Evolutionary conservation across 2,888 invertebrate genomes (phyloP).

Genomic region (Aphidoletes aphidimyza): DNA sequence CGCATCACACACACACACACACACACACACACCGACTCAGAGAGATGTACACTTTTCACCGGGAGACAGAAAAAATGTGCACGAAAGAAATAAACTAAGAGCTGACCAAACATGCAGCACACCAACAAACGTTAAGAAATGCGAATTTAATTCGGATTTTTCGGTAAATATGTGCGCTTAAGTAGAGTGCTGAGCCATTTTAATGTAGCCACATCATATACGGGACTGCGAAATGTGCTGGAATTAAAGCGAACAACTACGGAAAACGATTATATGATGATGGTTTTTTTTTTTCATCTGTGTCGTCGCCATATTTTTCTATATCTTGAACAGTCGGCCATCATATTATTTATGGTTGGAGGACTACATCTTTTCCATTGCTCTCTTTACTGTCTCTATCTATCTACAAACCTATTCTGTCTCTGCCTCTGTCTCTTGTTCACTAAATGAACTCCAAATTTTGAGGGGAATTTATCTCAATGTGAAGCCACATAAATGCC

Average conservation of each 20-base stretch:
- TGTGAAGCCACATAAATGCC: not conserved
- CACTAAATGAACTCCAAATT: too few species aligned
- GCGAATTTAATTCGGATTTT: slow-evolving; percentile 44
- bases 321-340: not conserved
- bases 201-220: not conserved
- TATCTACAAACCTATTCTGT: too few species aligned
- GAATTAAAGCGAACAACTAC: not conserved
- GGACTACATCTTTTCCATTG: too few species aligned
- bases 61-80: not conserved
- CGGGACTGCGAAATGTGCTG: too few species aligned
- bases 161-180: slow-evolving; percentile 39
- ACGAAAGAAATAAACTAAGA: not conserved
- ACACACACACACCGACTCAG: not conserved
- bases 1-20: not conserved
- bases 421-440: too few species aligned
- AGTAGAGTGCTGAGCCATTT: slow-evolving; percentile 35
- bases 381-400: not conserved
- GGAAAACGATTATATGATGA: slow-evolving; percentile 38
- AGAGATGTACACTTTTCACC: too few species aligned
- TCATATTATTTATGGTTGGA: slow-evolving; percentile 27
- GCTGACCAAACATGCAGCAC: too few species aligned
- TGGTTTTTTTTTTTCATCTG: slow-evolving; percentile 33
- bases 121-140: not conserved
- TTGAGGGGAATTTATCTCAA: not conserved
- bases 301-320: not conserved